Conservation (phyloP, 1,140 invertebrate species). For the Leptopilina clavipes region DNA sequence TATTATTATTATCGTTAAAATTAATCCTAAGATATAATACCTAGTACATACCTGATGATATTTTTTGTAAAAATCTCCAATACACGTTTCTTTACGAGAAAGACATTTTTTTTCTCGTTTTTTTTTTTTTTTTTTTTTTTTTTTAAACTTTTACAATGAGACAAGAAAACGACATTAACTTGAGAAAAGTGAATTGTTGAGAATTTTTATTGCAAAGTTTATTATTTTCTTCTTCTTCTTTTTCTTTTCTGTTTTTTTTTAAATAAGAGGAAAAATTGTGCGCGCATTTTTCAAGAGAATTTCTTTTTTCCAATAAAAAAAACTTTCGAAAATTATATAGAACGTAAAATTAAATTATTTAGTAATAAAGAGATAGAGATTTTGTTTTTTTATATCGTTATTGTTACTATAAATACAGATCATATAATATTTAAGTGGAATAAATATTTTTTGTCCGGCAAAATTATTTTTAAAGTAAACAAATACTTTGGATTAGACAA, state of each 20-base stretch:
- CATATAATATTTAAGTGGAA: no score
- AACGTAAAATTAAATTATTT: no score
- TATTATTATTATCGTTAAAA: constrained; percentile 62
- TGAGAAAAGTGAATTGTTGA: constrained; percentile 15
- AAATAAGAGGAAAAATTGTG: neutral
- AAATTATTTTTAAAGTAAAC: no score
- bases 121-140: constrained; percentile 4
- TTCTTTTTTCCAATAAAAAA: no score
- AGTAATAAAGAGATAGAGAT: no score
- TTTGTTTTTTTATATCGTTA: no score
- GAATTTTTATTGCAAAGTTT: neutral
- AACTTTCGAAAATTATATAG: no score
- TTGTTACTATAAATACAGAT: no score
- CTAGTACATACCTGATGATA: constrained; percentile 66
- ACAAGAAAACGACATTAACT: constrained; percentile 23
- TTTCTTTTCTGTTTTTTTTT: neutral
- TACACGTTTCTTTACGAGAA: constrained; percentile 36
- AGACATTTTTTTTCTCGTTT: constrained; percentile 19
- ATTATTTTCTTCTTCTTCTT: no score
- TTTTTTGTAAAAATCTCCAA: constrained; percentile 42
- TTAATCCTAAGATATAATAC: constrained; percentile 66
- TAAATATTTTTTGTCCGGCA: no score
- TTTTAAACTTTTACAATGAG: constrained; percentile 9
- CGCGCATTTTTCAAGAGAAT: neutral
- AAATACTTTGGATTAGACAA: no score